phyloP scores from a whole-genome alignment of 2,113 vertebrate genomes.

The Ptyas mucosa region DNA sequence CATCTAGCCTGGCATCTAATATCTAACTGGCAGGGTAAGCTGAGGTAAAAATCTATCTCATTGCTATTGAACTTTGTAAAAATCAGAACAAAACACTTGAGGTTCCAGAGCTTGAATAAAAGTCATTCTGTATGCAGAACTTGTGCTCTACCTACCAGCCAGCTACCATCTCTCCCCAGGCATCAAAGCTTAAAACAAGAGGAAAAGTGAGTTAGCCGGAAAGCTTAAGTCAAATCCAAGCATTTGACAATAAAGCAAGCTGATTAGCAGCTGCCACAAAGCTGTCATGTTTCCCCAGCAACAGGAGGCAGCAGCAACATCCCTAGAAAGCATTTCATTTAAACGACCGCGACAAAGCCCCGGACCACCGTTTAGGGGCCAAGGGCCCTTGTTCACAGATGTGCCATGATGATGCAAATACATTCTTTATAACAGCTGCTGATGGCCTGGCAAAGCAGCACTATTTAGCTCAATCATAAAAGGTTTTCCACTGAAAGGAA shows the following conservation, averaged over 20 bases:
- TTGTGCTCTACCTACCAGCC: neutral
- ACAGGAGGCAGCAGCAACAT: neutral
- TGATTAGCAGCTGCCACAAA: conserved; percentile 29
- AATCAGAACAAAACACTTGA: neutral
- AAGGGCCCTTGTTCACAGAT: conserved; percentile 9
- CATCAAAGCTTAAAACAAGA: neutral
- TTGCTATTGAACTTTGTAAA: neutral
- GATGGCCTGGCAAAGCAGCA: neutral
- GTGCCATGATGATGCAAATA: conserved; percentile 12
- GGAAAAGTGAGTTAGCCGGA: neutral
- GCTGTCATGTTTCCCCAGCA: conserved; percentile 12
- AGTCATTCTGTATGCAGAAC: neutral
- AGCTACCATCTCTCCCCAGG: neutral
- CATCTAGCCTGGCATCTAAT: neutral
- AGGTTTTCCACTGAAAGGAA: neutral
- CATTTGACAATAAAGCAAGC: conserved; percentile 5
- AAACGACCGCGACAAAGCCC: conserved; percentile 20
- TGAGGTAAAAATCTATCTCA: neutral
- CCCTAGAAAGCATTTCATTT: conserved; percentile 23
- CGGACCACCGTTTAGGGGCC: conserved; percentile 23
- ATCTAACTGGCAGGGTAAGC: neutral
- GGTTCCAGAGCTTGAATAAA: neutral
- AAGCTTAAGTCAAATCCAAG: neutral
- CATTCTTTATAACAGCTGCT: conserved; percentile 3
- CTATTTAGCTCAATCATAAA: neutral